phyloP scores from a whole-genome alignment of 1,140 invertebrate genomes.

The Drosophila tristis region DNA sequence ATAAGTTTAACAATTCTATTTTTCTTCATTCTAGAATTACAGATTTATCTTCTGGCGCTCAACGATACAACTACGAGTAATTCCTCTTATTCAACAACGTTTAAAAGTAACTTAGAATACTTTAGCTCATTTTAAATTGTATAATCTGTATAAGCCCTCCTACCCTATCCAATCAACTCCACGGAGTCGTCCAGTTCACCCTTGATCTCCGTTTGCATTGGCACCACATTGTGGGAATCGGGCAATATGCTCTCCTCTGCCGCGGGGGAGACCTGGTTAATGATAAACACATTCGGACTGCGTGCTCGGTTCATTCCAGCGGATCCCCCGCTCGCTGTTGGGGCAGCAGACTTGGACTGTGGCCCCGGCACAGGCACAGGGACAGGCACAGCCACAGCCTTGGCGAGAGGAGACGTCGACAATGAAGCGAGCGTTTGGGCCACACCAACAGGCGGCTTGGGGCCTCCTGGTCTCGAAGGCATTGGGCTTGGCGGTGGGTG shows the following conservation, averaged over 20 bases:
- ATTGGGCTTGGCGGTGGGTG: constrained; percentile 11
- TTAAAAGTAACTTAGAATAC: constrained; percentile 73
- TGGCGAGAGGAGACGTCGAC: no score
- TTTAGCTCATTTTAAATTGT: constrained; percentile 21
- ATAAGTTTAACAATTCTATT: constrained; percentile 22
- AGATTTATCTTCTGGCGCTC: constrained; percentile 30
- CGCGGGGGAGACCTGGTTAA: constrained; percentile 43
- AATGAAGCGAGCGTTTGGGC: no score
- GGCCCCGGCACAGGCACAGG: no score
- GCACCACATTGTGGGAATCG: constrained; percentile 22
- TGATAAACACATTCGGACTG: constrained; percentile 47
- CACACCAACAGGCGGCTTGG: background rate
- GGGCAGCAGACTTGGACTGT: no score
- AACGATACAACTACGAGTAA: constrained; percentile 35
- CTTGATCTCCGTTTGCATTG: constrained; percentile 51
- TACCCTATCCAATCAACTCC: constrained; percentile 38
- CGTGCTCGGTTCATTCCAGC: no score
- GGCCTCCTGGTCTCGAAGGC: no score
- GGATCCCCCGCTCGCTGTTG: no score
- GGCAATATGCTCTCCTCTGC: constrained; percentile 66
- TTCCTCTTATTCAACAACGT: constrained; percentile 21
- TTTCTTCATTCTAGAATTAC: constrained; percentile 28
- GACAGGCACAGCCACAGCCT: no score
- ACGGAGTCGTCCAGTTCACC: constrained; percentile 56
- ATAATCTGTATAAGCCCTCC: background rate